Conservation (phyloP, 2,113 vertebrate species). For the Macroglossus sobrinus region DNA sequence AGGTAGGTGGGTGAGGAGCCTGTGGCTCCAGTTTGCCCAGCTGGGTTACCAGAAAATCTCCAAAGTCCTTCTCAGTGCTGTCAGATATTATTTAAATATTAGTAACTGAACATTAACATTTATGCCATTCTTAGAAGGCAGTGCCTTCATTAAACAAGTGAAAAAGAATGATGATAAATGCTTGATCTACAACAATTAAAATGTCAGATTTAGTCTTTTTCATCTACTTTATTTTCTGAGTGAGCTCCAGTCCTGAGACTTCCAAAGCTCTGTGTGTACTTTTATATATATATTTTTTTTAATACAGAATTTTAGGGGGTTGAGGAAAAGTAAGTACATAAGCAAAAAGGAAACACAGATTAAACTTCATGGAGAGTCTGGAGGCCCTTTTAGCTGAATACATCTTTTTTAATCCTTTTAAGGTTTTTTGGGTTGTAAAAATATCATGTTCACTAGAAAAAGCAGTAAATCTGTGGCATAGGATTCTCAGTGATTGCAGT, state of each 20-base stretch:
- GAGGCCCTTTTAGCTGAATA: background rate
- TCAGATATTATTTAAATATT: slow-evolving; percentile 1
- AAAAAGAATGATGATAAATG: background rate
- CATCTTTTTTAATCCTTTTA: background rate
- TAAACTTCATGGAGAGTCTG: background rate
- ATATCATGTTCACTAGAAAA: background rate
- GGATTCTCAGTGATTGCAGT: background rate
- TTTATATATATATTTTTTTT: background rate
- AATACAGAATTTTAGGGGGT: background rate
- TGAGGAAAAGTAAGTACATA: background rate
- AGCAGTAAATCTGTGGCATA: background rate
- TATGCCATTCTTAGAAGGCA: background rate
- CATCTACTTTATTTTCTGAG: background rate
- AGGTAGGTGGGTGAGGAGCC: background rate
- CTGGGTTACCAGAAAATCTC: background rate
- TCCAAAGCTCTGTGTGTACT: background rate
- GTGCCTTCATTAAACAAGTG: background rate
- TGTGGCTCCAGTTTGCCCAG: background rate
- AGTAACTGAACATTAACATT: background rate
- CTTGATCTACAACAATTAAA: background rate
- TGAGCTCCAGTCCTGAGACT: background rate
- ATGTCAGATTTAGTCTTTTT: background rate
- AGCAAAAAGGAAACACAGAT: background rate
- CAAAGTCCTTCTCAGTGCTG: background rate
- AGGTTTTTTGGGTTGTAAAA: background rate